A percentile compares a stretch with the other conserved stretches of the same genome.
Conservation (phyloP, 2,888 invertebrate species). For the Graphium colonna region DNA sequence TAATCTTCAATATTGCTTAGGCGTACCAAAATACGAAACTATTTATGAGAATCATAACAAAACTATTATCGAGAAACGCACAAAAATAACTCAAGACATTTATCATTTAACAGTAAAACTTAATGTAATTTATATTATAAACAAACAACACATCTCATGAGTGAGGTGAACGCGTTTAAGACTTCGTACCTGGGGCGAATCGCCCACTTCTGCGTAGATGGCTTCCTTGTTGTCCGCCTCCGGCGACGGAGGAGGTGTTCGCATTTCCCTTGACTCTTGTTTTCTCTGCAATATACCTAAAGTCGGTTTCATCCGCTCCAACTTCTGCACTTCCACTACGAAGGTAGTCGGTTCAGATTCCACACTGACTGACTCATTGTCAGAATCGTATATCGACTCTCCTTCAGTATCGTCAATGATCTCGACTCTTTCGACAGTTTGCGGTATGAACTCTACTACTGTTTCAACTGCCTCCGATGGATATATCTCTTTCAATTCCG, state of each 20-base stretch:
- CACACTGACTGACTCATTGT: conserved; percentile 31
- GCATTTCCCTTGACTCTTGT: conserved; percentile 30
- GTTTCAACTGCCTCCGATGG: conserved; percentile 72
- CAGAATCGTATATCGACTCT: conserved; percentile 52
- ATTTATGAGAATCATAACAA: no score
- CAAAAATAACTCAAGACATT: no score
- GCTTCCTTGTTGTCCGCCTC: conserved; percentile 39
- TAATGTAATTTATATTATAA: no score
- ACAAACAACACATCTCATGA: background rate
- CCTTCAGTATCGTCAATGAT: conserved; percentile 77
- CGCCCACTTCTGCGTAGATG: conserved; percentile 66
- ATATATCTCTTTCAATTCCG: conserved; percentile 64
- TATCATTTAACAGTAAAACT: no score
- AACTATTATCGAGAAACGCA: no score
- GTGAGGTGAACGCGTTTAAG: no score
- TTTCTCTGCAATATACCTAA: conserved; percentile 55
- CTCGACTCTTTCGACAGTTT: conserved; percentile 76
- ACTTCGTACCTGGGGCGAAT: conserved; percentile 56
- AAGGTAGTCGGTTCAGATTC: conserved; percentile 60
- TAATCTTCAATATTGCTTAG: no score
- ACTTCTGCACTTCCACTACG: conserved; percentile 58
- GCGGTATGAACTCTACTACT: conserved; percentile 75
- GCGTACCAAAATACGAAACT: no score
- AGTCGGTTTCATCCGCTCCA: conserved; percentile 61
- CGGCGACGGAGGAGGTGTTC: conserved; percentile 34